Evolutionary conservation across 2,888 invertebrate genomes (phyloP).

Genomic region (Diplolepis rosae): DNA sequence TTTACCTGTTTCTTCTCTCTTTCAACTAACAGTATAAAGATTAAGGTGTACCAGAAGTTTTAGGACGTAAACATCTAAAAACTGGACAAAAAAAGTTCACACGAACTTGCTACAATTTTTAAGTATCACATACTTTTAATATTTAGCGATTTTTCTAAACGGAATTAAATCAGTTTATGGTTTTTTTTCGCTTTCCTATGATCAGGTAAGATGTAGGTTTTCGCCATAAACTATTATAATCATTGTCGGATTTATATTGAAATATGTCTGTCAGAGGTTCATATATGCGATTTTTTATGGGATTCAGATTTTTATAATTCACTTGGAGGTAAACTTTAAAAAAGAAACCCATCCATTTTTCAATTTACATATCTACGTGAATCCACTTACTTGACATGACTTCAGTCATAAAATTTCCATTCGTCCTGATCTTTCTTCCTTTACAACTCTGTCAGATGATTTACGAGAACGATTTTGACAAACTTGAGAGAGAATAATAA

Average conservation of each 20-base stretch:
- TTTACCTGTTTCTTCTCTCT: no score
- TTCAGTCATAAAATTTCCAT: constrained; percentile 14
- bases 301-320: not conserved
- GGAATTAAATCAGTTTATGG: constrained; percentile 55
- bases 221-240: constrained; percentile 36
- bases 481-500: constrained; percentile 1
- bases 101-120: no score
- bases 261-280: no score
- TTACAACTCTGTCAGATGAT: not conserved
- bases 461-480: constrained; percentile 16
- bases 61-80: no score
- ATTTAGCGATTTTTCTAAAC: constrained; percentile 41
- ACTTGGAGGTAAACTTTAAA: not conserved
- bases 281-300: not conserved
- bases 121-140: constrained; percentile 47
- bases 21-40: no score
- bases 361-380: constrained; percentile 11
- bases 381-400: constrained; percentile 10
- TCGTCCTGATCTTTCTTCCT: constrained; percentile 7
- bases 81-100: no score
- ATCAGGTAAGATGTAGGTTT: constrained; percentile 37
- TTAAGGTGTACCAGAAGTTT: no score
- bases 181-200: constrained; percentile 52
- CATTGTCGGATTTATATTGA: constrained; percentile 36
- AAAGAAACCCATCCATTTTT: constrained; percentile 1